phyloP scores from a whole-genome alignment of 2,888 invertebrate genomes.

The Chloroclysta siterata region DNA sequence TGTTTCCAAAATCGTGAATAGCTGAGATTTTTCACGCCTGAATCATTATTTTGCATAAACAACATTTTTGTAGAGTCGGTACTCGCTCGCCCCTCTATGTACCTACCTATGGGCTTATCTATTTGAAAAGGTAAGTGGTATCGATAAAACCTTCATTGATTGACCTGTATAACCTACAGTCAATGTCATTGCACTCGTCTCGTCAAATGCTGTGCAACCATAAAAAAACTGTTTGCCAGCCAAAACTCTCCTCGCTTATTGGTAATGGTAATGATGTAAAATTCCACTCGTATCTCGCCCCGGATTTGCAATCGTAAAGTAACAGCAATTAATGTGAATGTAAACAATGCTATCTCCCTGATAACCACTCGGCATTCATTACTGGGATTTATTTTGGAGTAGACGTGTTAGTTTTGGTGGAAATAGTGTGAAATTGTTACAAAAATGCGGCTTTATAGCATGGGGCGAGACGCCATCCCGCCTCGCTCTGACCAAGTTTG shows the following conservation, averaged over 20 bases:
- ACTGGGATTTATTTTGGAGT: conserved; percentile 51
- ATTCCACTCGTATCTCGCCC: conserved; percentile 60
- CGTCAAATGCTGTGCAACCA: conserved; percentile 12
- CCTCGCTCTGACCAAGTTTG: conserved; percentile 49
- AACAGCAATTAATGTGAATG: conserved; percentile 47
- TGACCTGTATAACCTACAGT: conserved; percentile 20
- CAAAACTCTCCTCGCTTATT: conserved; percentile 22
- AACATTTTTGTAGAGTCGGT: background rate
- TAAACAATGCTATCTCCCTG: conserved; percentile 52
- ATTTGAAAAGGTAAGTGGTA: background rate
- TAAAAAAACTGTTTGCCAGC: conserved; percentile 26
- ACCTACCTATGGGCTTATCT: conserved; percentile 12
- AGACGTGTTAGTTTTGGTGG: conserved; percentile 56
- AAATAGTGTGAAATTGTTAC: conserved; percentile 43
- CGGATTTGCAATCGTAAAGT: conserved; percentile 47
- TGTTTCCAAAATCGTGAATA: background rate
- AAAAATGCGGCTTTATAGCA: conserved; percentile 72
- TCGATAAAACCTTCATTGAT: conserved; percentile 21
- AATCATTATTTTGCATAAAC: background rate
- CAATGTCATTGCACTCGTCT: conserved; percentile 34
- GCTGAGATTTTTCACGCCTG: background rate
- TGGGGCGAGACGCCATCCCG: conserved; percentile 75
- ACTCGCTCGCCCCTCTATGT: background rate
- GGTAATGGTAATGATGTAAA: conserved; percentile 52
- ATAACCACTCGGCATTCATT: conserved; percentile 55